Evolutionary conservation across 2,888 invertebrate genomes (phyloP), one percentile per base, ranked within the genome.

Genomic region (Sclerodermus sp.): DNA sequence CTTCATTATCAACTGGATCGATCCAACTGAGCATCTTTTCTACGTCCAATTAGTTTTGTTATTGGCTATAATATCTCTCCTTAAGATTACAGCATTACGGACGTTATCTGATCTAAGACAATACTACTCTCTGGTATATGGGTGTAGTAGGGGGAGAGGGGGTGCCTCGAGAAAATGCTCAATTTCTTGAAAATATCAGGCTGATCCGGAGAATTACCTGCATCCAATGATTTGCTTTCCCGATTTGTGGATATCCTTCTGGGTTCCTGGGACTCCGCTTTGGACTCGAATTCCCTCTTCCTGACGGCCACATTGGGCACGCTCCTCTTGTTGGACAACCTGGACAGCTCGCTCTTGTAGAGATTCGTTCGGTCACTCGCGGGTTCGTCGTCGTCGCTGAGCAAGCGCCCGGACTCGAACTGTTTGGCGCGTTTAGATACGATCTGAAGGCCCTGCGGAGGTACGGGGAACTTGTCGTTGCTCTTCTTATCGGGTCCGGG

Each of bases 251-350:
- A 36, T 49, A 78, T 70, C 49, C 74, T 65, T 34, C 74, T 66
- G 76, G 73, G 38, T 77, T 84, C 63, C 77, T 73, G 45, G 16
- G 69, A 73, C 34, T 79, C 79, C 10, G 80, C 78, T 54, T 85
- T 80, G 8, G 84, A 84, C 73, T 90, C 90, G 71, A 88, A 90
- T 78, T 90, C 90, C 66, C 85, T 83, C 53, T 87, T 83, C 9
- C 89, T 79, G 51, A 87, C 83, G 45, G 87, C 87, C n/a, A 90
- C 90, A 70, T 88, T 89, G 23, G 89, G 89, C 61, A 87, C 87
- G 41, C 87, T 85, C 37, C 84, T 80, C 68, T 89, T 86, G 67
- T 85, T 84, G 52, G 85, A 84, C 42, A 90, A 77, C 42, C 86
- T 77, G 36, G 85, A 77, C 18, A 89, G 79, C 71, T 89, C 89